phyloP scores from a whole-genome alignment of 92 coral and sea anemone species.

The Porites lobata region DNA sequence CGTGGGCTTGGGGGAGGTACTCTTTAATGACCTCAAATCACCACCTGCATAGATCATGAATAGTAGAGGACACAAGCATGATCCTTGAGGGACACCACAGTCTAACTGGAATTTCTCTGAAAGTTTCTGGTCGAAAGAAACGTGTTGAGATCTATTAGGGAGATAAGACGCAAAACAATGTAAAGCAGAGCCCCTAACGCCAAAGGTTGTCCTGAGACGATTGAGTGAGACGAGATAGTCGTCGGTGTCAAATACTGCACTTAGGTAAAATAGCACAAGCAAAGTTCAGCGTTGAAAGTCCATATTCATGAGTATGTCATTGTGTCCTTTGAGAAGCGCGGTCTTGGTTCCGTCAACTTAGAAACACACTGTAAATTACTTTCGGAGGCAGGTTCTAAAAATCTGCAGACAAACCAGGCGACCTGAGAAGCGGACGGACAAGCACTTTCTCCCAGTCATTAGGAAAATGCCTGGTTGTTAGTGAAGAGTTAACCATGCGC shows the following conservation, averaged over 20 bases:
- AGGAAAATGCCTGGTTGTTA: not conserved
- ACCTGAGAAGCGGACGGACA: not conserved
- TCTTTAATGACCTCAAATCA: conserved; percentile 36
- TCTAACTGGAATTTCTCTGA: not conserved
- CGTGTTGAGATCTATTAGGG: not conserved
- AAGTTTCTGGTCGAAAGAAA: not conserved
- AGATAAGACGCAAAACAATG: not conserved
- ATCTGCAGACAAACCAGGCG: not conserved
- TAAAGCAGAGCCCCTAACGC: not conserved
- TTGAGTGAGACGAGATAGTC: too few species aligned
- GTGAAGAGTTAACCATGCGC: not conserved
- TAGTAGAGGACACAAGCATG: conserved; percentile 43
- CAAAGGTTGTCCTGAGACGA: too few species aligned
- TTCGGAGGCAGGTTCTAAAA: not conserved
- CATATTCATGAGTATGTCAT: not conserved
- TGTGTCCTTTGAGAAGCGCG: not conserved
- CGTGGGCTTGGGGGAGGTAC: not conserved
- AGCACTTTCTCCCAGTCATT: not conserved
- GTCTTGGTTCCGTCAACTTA: too few species aligned
- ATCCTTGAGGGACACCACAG: conserved; percentile 57
- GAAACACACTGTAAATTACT: too few species aligned
- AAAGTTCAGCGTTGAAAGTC: not conserved
- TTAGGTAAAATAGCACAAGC: too few species aligned
- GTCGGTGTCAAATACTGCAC: too few species aligned
- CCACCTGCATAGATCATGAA: conserved; percentile 48